phyloP scores from a whole-genome alignment of 1,140 invertebrate genomes.

The Adoxophyes honmai region DNA sequence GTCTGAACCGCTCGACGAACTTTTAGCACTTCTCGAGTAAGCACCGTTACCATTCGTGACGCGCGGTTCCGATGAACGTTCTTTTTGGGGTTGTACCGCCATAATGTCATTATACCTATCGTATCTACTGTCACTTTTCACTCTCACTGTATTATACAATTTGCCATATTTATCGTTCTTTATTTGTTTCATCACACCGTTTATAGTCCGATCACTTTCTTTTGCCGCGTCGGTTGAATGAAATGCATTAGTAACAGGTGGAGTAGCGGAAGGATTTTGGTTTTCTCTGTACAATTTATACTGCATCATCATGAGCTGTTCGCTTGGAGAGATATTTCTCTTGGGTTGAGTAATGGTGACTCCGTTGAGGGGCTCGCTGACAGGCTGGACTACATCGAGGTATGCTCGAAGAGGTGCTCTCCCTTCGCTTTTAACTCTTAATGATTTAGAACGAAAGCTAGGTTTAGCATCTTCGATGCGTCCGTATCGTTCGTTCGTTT shows the following conservation, averaged over 20 bases:
- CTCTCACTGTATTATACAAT: conserved; percentile 72
- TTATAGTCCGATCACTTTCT: conserved; percentile 73
- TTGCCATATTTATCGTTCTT: conserved; percentile 69
- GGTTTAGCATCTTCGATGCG: conserved; percentile 56
- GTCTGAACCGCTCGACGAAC: conserved; percentile 72
- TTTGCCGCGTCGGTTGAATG: conserved; percentile 48
- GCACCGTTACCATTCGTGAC: conserved; percentile 68
- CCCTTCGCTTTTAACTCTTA: conserved; percentile 73
- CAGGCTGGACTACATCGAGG: conserved; percentile 49
- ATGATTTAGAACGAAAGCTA: conserved; percentile 73
- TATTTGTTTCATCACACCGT: conserved; percentile 57
- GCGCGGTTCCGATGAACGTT: conserved; percentile 63
- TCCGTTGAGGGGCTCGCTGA: conserved; percentile 47
- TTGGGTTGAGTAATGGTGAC: conserved; percentile 75
- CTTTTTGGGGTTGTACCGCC: conserved; percentile 44
- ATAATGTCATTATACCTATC: conserved; percentile 67
- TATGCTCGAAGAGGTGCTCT: conserved; percentile 61
- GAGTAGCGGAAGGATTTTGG: conserved; percentile 40
- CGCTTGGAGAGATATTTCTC: conserved; percentile 72
- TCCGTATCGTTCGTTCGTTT: conserved; percentile 57
- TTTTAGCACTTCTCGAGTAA: conserved; percentile 65
- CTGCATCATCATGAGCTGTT: conserved; percentile 72
- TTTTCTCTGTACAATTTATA: conserved; percentile 61
- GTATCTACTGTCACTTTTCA: conserved; percentile 73
- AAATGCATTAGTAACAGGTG: conserved; percentile 45